A percentile compares a stretch with the other conserved stretches of the same genome.
Evolutionary conservation across 2,113 vertebrate genomes (phyloP).

Genomic region (Calidris pygmaea): DNA sequence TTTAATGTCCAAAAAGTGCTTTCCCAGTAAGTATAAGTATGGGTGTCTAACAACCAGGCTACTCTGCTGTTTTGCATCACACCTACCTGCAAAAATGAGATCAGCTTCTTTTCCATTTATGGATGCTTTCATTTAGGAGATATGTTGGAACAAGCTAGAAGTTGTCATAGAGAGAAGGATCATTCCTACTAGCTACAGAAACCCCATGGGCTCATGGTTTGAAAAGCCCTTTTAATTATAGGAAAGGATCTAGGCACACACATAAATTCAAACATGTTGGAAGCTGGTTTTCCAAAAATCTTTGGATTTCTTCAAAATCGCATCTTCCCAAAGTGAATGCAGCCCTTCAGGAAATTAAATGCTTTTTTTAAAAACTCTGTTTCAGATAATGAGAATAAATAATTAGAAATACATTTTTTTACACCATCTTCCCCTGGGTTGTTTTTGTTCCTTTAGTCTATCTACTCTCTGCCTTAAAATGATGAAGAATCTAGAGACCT

Average conservation of each 20-base stretch:
- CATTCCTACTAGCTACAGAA: neutral
- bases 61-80: neutral
- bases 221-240: neutral
- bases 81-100: constrained; percentile 1
- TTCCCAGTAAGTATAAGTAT: neutral
- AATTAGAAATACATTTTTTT: neutral
- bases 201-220: neutral
- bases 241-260: neutral
- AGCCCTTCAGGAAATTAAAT: neutral
- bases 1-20: neutral
- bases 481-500: neutral
- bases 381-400: neutral
- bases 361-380: neutral
- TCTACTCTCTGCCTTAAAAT: neutral
- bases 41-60: neutral
- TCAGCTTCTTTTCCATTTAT: neutral
- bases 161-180: neutral
- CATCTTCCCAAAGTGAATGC: neutral
- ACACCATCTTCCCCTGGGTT: neutral
- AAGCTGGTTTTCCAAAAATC: neutral
- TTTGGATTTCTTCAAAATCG: neutral
- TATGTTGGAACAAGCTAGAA: neutral
- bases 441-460: neutral
- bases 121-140: neutral
- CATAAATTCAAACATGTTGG: neutral